Evolutionary conservation across 2,113 vertebrate genomes (phyloP).

Genomic region (Callipepla californica): DNA sequence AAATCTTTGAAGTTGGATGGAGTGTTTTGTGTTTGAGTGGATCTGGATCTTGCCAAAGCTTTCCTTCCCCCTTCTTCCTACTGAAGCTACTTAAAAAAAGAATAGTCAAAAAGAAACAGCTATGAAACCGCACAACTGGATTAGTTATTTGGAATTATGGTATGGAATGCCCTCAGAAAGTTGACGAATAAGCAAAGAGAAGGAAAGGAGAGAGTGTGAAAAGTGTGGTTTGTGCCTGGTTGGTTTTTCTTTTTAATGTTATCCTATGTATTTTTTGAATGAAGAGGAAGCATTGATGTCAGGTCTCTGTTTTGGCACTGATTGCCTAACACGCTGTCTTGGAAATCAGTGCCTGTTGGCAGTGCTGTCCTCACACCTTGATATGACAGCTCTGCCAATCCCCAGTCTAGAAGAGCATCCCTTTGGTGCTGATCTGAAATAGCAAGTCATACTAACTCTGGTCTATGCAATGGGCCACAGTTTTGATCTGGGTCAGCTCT

Average conservation of each 20-base stretch:
- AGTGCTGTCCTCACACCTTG: background rate
- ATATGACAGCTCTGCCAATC: background rate
- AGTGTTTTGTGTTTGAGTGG: conserved; percentile 8
- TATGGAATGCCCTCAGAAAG: background rate
- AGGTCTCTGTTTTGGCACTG: background rate
- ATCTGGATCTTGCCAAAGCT: background rate
- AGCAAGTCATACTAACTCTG: background rate
- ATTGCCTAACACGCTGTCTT: background rate
- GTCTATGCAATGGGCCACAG: background rate
- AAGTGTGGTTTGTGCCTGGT: background rate
- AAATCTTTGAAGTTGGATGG: background rate
- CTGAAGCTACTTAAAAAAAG: background rate
- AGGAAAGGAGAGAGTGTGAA: background rate
- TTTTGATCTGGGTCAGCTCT: background rate
- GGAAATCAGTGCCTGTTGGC: background rate
- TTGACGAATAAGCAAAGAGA: background rate
- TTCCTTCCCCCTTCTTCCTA: background rate
- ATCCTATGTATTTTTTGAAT: background rate
- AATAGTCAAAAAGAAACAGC: background rate
- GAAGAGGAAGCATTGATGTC: background rate
- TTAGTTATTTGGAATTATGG: background rate
- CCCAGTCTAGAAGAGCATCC: background rate
- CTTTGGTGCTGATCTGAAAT: background rate
- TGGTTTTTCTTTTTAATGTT: background rate
- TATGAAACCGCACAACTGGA: background rate